Conservation (phyloP, 2,113 vertebrate genomes). For the Alethe diademata region DNA sequence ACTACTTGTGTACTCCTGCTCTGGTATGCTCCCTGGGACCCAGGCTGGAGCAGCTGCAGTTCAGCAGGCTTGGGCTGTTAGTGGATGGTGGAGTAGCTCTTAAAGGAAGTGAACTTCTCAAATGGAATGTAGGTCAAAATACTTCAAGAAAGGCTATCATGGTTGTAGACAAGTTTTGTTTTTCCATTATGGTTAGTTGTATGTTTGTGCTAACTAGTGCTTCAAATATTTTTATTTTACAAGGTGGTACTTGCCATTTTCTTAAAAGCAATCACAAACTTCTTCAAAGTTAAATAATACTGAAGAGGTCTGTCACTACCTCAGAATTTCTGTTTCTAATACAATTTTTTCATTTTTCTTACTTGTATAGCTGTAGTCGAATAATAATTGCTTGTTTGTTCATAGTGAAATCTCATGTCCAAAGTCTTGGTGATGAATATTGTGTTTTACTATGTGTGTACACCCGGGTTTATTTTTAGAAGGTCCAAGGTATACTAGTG, state of each 20-base stretch:
- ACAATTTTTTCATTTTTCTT: not conserved
- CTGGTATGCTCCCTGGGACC: slow-evolving; percentile 6
- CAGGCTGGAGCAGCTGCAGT: not conserved
- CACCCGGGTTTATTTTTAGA: not conserved
- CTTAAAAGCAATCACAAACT: not conserved
- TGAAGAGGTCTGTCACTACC: not conserved
- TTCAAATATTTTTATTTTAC: not conserved
- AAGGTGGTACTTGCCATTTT: not conserved
- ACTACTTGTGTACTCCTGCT: not conserved
- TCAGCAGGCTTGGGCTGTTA: not conserved
- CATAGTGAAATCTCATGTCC: not conserved
- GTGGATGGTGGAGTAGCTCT: not conserved
- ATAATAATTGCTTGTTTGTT: not conserved
- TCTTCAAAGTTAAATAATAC: not conserved
- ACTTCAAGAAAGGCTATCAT: not conserved
- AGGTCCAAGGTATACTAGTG: not conserved
- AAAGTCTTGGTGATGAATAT: not conserved
- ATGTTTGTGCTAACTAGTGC: not conserved
- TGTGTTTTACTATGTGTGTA: not conserved
- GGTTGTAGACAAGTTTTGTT: not conserved
- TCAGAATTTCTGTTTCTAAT: not conserved
- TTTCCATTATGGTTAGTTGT: not conserved
- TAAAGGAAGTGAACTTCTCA: not conserved
- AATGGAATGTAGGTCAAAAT: not conserved
- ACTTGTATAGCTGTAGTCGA: not conserved